These are phyloP conservation scores for Synergus laeviventris DNA, from an alignment of 2,888 invertebrate species.

Conservation along the genomic window DNA sequence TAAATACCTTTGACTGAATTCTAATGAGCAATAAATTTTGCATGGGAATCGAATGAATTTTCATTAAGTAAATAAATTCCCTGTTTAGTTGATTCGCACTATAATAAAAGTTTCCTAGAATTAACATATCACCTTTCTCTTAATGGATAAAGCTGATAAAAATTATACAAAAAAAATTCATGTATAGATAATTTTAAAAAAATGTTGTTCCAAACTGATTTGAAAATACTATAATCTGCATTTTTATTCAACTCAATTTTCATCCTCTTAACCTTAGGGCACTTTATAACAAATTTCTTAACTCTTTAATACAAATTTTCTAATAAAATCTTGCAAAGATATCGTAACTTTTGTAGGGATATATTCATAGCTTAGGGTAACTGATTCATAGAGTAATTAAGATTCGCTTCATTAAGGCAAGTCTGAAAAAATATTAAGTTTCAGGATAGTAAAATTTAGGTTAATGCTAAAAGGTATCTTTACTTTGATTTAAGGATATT, in stretches of 20 bases:
- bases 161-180: background rate
- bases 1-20: slow-evolving; percentile 2
- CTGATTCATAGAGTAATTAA: background rate
- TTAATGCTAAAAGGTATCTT: background rate
- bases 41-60: slow-evolving; percentile 10
- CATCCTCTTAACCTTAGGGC: slow-evolving; percentile 3
- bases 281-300: slow-evolving; percentile 1
- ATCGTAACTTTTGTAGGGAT: too few species aligned
- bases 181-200: background rate
- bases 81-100: slow-evolving; percentile 1
- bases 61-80: slow-evolving; percentile 28
- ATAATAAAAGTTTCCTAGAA: slow-evolving; percentile 10
- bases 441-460: background rate
- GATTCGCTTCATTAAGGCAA: background rate
- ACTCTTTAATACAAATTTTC: background rate
- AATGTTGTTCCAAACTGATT: too few species aligned
- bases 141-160: slow-evolving; percentile 19
- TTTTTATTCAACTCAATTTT: background rate
- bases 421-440: background rate
- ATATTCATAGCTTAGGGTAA: background rate
- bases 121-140: slow-evolving; percentile 20
- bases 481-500: background rate
- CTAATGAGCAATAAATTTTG: slow-evolving; percentile 17
- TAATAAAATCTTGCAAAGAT: too few species aligned
- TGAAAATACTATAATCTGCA: too few species aligned